These are phyloP conservation scores for Lomographa bimaculata DNA, from an alignment of 2,888 invertebrate species.

Conservation along the genomic window DNA sequence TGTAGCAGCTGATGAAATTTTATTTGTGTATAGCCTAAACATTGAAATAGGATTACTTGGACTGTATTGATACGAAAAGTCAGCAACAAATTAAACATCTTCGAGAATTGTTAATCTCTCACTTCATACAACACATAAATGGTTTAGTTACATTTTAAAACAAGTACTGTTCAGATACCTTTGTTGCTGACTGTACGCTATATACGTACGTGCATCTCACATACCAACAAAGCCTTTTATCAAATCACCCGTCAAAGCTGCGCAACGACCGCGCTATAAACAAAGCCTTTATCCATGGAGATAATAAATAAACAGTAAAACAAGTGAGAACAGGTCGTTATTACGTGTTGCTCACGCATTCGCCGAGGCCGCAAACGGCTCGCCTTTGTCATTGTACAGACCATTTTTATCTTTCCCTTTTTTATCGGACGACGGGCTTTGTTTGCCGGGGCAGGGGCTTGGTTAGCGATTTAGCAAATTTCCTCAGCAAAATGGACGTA, in stretches of 20 bases:
- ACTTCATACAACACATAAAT: too few species aligned
- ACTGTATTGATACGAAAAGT: too few species aligned
- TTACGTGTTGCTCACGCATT: conserved; percentile 47
- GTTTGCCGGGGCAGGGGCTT: conserved; percentile 40
- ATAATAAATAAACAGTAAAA: conserved; percentile 35
- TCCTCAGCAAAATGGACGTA: conserved; percentile 42
- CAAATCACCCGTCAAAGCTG: conserved; percentile 1
- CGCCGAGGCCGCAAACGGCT: conserved; percentile 31
- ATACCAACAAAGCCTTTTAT: conserved; percentile 2
- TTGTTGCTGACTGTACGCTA: too few species aligned
- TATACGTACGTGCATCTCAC: too few species aligned
- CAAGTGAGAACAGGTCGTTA: conserved; percentile 36
- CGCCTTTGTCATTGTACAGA: conserved; percentile 39
- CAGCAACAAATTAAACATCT: too few species aligned
- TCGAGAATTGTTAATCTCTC: too few species aligned
- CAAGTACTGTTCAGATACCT: too few species aligned
- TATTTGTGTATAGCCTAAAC: too few species aligned
- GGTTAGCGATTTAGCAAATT: conserved; percentile 53
- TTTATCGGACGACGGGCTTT: conserved; percentile 42
- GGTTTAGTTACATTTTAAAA: conserved; percentile 2
- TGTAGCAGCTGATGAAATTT: too few species aligned
- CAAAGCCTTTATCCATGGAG: conserved; percentile 29
- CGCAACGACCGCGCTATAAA: conserved; percentile 13
- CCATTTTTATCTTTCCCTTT: conserved; percentile 38
- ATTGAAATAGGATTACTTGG: too few species aligned